phyloP scores from a whole-genome alignment of 2,113 vertebrate genomes.

The Felis chaus region DNA sequence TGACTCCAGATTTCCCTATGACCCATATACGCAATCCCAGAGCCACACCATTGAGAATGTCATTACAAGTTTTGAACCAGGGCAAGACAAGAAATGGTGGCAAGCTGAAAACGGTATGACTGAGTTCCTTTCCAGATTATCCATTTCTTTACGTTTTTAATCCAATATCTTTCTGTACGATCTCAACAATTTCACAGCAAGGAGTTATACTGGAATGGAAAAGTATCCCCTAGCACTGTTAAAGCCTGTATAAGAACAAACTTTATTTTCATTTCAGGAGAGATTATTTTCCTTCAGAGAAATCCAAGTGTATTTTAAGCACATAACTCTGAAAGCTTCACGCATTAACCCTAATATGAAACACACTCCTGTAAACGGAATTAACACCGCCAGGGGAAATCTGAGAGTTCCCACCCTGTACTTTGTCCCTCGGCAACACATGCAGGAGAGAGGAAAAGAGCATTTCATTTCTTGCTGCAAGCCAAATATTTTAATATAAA shows the following conservation, averaged over 20 bases:
- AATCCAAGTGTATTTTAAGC: conserved; percentile 38
- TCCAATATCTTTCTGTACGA: not conserved
- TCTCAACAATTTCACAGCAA: not conserved
- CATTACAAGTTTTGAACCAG: conserved; percentile 87
- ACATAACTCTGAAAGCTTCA: conserved; percentile 11
- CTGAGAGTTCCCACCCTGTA: not conserved
- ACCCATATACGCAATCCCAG: conserved; percentile 82
- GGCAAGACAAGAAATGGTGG: conserved; percentile 92
- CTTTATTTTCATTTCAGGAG: conserved; percentile 17
- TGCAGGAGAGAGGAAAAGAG: not conserved
- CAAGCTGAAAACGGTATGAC: conserved; percentile 92
- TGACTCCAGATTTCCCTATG: conserved; percentile 89
- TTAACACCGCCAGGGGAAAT: not conserved
- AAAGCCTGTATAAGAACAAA: not conserved
- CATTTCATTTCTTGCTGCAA: not conserved
- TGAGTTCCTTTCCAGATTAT: conserved; percentile 9
- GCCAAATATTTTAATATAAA: not conserved
- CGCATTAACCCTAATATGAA: conserved; percentile 4
- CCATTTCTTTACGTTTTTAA: conserved; percentile 3
- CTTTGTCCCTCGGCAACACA: not conserved
- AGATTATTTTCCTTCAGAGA: conserved; percentile 36
- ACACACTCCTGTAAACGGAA: not conserved
- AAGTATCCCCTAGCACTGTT: not conserved
- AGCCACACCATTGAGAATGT: conserved; percentile 92
- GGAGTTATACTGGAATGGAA: not conserved